A percentile compares a stretch with the other conserved stretches of the same genome.
phyloP scores from a whole-genome alignment of 2,797 vertebrate species.

The Momotus momota region DNA sequence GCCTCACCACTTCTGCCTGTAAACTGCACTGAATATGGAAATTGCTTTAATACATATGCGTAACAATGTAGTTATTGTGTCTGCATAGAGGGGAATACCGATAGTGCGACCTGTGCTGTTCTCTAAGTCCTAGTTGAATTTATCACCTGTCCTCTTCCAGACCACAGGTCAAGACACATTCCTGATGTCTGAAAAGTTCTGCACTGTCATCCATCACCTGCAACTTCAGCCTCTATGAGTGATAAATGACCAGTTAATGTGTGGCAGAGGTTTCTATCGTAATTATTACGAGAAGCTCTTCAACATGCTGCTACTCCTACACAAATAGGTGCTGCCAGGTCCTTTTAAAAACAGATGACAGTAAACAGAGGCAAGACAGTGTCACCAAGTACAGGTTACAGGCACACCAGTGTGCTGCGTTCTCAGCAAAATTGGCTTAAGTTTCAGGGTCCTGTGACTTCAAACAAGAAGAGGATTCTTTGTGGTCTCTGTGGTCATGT shows the following conservation, averaged over 20 bases:
- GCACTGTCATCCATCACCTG: neutral
- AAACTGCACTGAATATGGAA: neutral
- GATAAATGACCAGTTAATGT: neutral
- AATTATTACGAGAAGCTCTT: neutral
- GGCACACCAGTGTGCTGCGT: neutral
- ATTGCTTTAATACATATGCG: neutral
- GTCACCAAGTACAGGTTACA: neutral
- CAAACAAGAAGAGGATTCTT: fast-evolving
- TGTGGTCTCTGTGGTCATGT: neutral
- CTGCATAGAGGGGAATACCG: neutral
- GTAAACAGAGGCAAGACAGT: neutral
- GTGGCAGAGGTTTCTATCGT: neutral
- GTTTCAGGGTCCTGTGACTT: neutral
- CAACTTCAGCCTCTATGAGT: neutral
- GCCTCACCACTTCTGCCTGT: neutral
- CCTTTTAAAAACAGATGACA: neutral
- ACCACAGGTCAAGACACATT: neutral
- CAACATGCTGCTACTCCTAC: neutral
- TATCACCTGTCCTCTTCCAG: neutral
- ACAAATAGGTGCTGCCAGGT: neutral
- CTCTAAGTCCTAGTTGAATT: neutral
- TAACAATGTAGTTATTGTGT: neutral
- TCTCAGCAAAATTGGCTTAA: neutral
- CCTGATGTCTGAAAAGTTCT: neutral
- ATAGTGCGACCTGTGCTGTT: neutral